Conservation (phyloP, 2,113 vertebrate genomes). For the Anolis sagrei region DNA sequence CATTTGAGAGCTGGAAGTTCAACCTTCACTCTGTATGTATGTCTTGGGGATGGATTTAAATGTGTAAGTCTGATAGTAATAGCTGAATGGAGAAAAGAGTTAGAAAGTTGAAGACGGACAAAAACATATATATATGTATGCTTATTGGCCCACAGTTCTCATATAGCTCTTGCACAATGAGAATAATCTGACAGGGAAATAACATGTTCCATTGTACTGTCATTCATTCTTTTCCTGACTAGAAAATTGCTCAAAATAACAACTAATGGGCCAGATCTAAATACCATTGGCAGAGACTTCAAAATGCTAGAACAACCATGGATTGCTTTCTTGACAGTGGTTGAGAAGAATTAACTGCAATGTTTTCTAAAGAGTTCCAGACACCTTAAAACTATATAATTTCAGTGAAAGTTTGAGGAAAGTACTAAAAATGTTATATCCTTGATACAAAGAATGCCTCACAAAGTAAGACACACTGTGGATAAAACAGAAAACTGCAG, state of each 20-base stretch:
- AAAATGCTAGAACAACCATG: background rate
- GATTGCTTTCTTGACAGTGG: background rate
- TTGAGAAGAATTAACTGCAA: background rate
- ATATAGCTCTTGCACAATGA: background rate
- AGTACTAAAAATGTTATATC: too few relatives aligned
- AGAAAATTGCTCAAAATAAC: background rate
- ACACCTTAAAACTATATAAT: too few relatives aligned
- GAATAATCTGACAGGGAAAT: background rate
- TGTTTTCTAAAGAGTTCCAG: background rate
- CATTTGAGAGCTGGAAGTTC: constrained; percentile 9
- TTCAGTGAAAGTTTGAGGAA: too few relatives aligned
- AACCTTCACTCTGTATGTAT: background rate
- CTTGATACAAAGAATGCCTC: too few relatives aligned
- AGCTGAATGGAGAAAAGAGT: background rate
- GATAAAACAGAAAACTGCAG: too few relatives aligned
- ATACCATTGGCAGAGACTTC: background rate
- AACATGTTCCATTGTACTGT: background rate
- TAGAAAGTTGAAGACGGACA: background rate
- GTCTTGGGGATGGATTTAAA: background rate
- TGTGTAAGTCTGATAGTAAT: background rate
- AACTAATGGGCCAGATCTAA: background rate
- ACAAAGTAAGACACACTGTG: too few relatives aligned
- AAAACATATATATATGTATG: background rate
- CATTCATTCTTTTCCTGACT: background rate
- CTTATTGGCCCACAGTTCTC: background rate